These are phyloP conservation scores for Mnemiopsis leidyi DNA, from an alignment of 37 sponge, comb jelly and placozoan species.

Conservation along the genomic window DNA sequence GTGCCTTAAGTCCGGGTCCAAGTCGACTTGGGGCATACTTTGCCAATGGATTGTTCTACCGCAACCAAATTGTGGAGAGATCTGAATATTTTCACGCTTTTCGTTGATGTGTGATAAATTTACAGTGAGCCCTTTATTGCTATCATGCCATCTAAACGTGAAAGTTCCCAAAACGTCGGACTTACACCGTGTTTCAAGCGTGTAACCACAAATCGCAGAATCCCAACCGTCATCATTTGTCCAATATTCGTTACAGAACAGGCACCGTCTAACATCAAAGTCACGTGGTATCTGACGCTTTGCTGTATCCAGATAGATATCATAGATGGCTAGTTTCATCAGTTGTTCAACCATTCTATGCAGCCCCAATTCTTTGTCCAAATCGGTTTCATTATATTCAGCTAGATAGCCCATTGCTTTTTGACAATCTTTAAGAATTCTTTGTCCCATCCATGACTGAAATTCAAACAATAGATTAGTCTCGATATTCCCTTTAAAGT, in stretches of 20 bases:
- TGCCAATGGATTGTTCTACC: not conserved
- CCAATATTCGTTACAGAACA: not conserved
- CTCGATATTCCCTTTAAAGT: not conserved
- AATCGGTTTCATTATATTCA: not conserved
- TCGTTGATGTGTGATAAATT: no score
- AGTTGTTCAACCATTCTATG: not conserved
- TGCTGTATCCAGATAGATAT: not conserved
- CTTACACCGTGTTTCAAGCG: no score
- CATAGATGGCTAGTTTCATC: not conserved
- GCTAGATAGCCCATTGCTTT: no score
- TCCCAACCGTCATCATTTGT: not conserved
- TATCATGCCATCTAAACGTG: no score
- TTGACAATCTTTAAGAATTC: no score
- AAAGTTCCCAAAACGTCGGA: not conserved
- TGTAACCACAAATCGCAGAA: not conserved
- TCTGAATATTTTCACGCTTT: not conserved
- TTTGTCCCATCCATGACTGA: not conserved
- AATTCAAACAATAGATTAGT: not conserved
- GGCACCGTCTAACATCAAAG: not conserved
- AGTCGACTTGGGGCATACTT: not conserved
- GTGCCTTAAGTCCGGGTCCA: no score
- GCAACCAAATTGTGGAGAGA: not conserved
- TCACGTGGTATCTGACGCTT: not conserved
- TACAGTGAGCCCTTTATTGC: no score
- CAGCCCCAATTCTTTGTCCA: not conserved